Evolutionary conservation across 1,140 invertebrate genomes (phyloP).

Genomic region (Drosophila pseudoananassae): DNA sequence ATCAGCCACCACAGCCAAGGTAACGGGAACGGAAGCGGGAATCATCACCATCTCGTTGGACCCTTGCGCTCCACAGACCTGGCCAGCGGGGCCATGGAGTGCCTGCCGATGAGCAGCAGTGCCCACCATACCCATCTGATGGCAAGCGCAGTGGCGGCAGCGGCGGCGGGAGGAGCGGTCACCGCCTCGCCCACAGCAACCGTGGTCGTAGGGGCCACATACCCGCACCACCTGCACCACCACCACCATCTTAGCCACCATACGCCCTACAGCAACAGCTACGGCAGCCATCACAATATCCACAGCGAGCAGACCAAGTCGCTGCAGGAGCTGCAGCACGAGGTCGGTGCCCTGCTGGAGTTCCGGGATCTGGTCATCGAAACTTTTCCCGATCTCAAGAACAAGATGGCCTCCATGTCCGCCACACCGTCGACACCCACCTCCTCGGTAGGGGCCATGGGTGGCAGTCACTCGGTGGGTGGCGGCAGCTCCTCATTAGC

Average conservation of each 20-base stretch:
- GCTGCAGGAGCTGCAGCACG: slow-evolving; percentile 92
- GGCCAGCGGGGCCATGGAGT: slow-evolving; percentile 72
- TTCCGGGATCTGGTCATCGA: slow-evolving; percentile 96
- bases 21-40: slow-evolving; percentile 34
- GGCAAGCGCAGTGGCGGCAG: slow-evolving; percentile 34
- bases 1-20: slow-evolving; percentile 43
- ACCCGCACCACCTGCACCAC: slow-evolving; percentile 75
- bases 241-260: slow-evolving; percentile 74
- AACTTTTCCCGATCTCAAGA: slow-evolving; percentile 94
- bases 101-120: slow-evolving; percentile 67
- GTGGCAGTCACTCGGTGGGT: slow-evolving; percentile 73
- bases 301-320: slow-evolving; percentile 84
- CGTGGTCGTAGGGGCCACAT: slow-evolving; percentile 70
- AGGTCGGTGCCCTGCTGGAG: slow-evolving; percentile 93
- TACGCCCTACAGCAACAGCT: slow-evolving; percentile 70
- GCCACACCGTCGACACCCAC: slow-evolving; percentile 74
- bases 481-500: slow-evolving; percentile 74
- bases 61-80: slow-evolving; percentile 49
- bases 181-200: slow-evolving; percentile 64
- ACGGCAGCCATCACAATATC: slow-evolving; percentile 75
- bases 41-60: slow-evolving; percentile 20
- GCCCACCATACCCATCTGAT: slow-evolving; percentile 68
- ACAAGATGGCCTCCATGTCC: slow-evolving; percentile 88
- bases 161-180: slow-evolving; percentile 9
- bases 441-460: slow-evolving; percentile 79